Evolutionary conservation across 2,797 vertebrate species (phyloP).

Genomic region (Micromesistius poutassou): DNA sequence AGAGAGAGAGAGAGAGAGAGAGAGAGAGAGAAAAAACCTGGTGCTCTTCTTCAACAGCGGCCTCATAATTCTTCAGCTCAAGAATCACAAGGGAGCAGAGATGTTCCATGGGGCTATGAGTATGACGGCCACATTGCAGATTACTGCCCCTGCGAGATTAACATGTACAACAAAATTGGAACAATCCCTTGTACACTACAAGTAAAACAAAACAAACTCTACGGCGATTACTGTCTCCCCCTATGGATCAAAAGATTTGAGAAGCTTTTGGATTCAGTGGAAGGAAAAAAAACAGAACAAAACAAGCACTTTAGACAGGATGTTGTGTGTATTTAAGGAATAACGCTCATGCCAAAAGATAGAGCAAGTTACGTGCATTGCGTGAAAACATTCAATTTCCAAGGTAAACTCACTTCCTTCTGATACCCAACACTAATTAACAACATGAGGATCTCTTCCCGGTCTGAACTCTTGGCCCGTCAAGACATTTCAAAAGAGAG

Average conservation of each 20-base stretch:
- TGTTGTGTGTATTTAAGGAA: conserved; percentile 5
- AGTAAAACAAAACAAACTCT: conserved; percentile 30
- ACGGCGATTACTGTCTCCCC: conserved; percentile 39
- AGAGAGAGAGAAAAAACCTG: neutral
- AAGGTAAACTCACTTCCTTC: neutral
- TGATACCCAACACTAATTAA: neutral
- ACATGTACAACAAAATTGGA: conserved; percentile 33
- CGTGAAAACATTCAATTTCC: neutral
- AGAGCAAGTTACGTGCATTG: conserved; percentile 2
- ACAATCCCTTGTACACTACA: conserved; percentile 44
- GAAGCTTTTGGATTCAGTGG: conserved; percentile 37
- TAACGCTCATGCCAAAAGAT: neutral
- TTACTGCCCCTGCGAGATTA: conserved; percentile 60
- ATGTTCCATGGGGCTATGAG: conserved; percentile 40
- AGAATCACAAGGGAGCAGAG: conserved; percentile 23
- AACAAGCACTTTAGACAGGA: conserved; percentile 36
- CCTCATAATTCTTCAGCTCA: conserved; percentile 23
- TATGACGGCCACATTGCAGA: conserved; percentile 41
- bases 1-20: too few species aligned
- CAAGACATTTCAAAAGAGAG: neutral
- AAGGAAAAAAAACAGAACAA: conserved; percentile 36
- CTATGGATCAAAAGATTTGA: conserved; percentile 43
- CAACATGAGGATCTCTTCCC: neutral
- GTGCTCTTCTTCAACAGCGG: conserved; percentile 11
- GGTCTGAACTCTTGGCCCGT: neutral